Evolutionary conservation across 2,797 vertebrate genomes (phyloP).

Genomic region (Poeciliopsis presidionis): DNA sequence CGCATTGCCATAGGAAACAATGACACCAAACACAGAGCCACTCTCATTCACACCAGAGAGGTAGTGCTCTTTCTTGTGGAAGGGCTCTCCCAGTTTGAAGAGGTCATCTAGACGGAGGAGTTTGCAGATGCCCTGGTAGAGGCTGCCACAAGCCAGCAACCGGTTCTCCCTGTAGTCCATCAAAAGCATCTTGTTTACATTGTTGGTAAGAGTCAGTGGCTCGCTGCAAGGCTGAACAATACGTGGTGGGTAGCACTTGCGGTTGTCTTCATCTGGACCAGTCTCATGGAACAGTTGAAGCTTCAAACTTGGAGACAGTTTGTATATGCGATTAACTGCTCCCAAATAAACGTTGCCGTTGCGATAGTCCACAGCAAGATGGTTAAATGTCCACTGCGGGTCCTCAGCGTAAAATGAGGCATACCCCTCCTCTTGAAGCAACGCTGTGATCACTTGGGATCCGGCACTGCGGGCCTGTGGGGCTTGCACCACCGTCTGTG

Average conservation of each 20-base stretch:
- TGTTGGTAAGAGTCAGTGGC: conserved; percentile 91
- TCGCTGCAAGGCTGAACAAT: conserved; percentile 97
- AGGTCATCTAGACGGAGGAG: conserved; percentile 96
- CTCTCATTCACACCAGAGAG: conserved; percentile 97
- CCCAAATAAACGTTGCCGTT: conserved; percentile 96
- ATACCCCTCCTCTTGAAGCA: conserved; percentile 81
- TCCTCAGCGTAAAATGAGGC: conserved; percentile 88
- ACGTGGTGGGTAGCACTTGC: conserved; percentile 96
- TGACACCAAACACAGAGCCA: conserved; percentile 96
- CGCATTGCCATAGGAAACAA: conserved; percentile 91
- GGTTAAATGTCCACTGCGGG: conserved; percentile 92
- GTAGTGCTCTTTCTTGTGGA: conserved; percentile 98
- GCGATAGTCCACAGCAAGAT: conserved; percentile 93
- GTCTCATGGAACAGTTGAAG: conserved; percentile 93
- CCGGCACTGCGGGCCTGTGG: conserved; percentile 61
- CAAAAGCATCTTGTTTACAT: conserved; percentile 98
- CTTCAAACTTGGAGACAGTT: conserved; percentile 90
- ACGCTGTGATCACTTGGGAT: conserved; percentile 78
- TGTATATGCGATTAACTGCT: conserved; percentile 97
- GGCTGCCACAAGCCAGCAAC: conserved; percentile 94
- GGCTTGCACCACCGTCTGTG: conserved; percentile 68
- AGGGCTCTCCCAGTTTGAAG: conserved; percentile 97
- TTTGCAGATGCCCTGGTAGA: conserved; percentile 98
- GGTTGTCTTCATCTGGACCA: conserved; percentile 96
- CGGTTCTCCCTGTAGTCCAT: conserved; percentile 97